Evolutionary conservation across 2,113 vertebrate genomes (phyloP).

Genomic region (Heptranchias perlo): DNA sequence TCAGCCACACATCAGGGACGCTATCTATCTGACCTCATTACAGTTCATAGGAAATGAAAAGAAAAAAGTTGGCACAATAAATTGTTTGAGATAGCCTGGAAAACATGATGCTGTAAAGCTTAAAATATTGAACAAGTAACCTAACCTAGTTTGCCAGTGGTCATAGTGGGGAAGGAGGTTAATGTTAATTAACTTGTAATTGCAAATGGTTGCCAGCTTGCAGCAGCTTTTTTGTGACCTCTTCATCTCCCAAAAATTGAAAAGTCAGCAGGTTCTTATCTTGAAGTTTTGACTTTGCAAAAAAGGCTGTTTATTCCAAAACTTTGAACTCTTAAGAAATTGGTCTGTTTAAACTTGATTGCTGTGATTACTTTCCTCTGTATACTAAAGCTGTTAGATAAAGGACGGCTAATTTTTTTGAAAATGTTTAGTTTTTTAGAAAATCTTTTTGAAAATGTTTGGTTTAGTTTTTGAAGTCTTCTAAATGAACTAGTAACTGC

Average conservation of each 20-base stretch:
- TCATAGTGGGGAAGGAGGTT: neutral
- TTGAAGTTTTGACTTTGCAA: neutral
- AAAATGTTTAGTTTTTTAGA: too few relatives aligned
- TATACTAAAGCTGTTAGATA: neutral
- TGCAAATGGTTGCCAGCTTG: slow-evolving; percentile 35
- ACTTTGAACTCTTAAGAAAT: slow-evolving; percentile 21
- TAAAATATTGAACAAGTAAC: slow-evolving; percentile 7
- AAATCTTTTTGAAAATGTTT: neutral
- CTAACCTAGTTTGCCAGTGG: neutral
- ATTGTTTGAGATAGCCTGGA: neutral
- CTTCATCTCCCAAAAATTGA: slow-evolving; percentile 29
- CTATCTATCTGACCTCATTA: neutral
- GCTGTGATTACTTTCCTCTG: slow-evolving; percentile 15
- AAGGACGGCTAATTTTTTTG: neutral
- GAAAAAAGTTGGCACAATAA: neutral
- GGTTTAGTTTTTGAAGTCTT: too few relatives aligned
- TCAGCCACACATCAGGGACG: neutral
- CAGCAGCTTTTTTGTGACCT: neutral
- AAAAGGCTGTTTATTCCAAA: neutral
- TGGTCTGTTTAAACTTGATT: slow-evolving; percentile 30
- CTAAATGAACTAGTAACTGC: neutral
- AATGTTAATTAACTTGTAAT: slow-evolving; percentile 5
- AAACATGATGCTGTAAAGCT: slow-evolving; percentile 3
- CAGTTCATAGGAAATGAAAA: neutral
- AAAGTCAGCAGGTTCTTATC: slow-evolving; percentile 30